phyloP scores from a whole-genome alignment of 2,888 invertebrate genomes.

The Bruchidius siliquastri region DNA sequence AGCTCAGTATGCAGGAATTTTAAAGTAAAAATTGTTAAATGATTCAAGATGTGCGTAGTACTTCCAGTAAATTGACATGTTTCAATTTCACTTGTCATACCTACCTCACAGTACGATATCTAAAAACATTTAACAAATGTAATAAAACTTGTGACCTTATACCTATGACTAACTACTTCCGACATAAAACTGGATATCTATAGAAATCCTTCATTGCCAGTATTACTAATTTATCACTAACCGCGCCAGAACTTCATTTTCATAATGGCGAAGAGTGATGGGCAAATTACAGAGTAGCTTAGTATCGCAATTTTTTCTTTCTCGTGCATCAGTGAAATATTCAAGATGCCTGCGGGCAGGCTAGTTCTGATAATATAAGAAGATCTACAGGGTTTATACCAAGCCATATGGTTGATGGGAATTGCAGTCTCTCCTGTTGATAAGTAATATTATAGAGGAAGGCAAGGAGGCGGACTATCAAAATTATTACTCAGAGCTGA shows the following conservation, averaged over 20 bases:
- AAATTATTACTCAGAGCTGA: background rate
- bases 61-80: background rate
- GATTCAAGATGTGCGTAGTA: background rate
- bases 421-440: background rate
- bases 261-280: background rate
- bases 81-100: background rate
- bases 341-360: background rate
- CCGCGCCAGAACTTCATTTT: background rate
- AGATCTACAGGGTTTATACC: background rate
- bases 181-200: background rate
- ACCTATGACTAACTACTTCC: background rate
- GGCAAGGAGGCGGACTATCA: background rate
- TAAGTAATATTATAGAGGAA: background rate
- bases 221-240: background rate
- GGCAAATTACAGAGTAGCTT: background rate
- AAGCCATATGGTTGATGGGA: background rate
- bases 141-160: background rate
- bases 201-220: background rate
- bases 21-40: background rate
- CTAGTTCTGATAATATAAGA: background rate
- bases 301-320: background rate
- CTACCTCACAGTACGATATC: background rate
- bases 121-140: background rate
- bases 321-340: background rate
- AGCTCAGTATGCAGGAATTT: too few relatives aligned